Evolutionary conservation across 1,140 invertebrate species (phyloP), one percentile per base, ranked within the genome.

Genomic region (Drosophila persimilis): DNA sequence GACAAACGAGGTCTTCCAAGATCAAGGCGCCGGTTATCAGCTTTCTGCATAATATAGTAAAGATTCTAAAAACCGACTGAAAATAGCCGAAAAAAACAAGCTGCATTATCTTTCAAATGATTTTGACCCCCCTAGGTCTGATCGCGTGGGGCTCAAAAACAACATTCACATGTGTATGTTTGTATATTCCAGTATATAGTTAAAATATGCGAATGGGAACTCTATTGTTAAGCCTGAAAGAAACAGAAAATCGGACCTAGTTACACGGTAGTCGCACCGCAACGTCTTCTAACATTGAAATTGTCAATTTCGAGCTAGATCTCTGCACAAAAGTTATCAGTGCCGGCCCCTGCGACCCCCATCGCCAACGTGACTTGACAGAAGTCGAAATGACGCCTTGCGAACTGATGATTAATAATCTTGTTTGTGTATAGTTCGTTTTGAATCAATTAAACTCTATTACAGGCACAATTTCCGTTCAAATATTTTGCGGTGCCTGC

Each of bases 1-100:
- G 73, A 66, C 54, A 81, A 86, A 77, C 77, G 80, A 88, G 81
- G 81, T 86, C 77, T 54, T 15, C n/a, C 65, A 86, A 86, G 81
- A 88, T 86, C 81, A 86, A 86, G 81, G 81, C 69, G 59, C 45
- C 45, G 54, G 54, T 63, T 80, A 84, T 84, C 78, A 81, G 66
- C 43, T 60, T 67, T 75, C 78, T 75, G 76, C 64, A 81, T 86
- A 71, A 69, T 26, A 70, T 61, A 50, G 17, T 51, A 13, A 62
- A 44, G 63, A 31, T 56, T 73, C 52, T 48, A 73, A 51, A 86
- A 72, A 57, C 62, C 56, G 57, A 48, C 72, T 58, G 46, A 75
- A 66, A 59, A 73, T 59, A 70, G 48, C 67, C 62, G 53, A 57
- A 80, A 86, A 86, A 48, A 85, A 80, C 73, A 77, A 48, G 57